Base-by-base conservation (phyloP, 2,113 vertebrate species). In the Ceratotherium simum region DNA sequence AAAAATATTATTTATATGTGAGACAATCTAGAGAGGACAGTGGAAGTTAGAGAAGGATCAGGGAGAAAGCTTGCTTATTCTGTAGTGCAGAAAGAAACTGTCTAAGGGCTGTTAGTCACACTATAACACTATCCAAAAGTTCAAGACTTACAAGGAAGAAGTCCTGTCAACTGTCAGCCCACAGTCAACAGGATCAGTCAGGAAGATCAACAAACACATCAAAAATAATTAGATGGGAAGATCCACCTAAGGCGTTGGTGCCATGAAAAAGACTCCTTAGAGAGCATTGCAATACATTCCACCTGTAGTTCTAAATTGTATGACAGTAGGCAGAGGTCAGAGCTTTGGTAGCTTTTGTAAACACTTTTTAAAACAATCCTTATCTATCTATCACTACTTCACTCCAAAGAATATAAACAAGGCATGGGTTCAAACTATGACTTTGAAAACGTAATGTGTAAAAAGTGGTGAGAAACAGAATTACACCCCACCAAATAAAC, bases 281-380 rank as follows among this genome's bases (percentile, higher is more conserved):
- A 78, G 95, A 81, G 4, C 14, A 51, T 3, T 51, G 60, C 1
- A 31, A 69, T 23, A 48, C 6, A 70, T 48, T 73, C 76, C 21
- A 54, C 36, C 27, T 51, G 3, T 33, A 75, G 27, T 86, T 84
- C 4, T 48, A 96, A 83, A 82, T 4, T 36, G 0, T 10, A 48
- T 9, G 33, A 56, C 18, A 76, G 36, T 39, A 86, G 72, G 6
- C 29, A 64, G 14, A 91, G n/a, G 8, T 78, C n/a, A 58, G 0
- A 54, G 65, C 29, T 65, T 54, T 46, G 39, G 54, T 48, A 94
- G 14, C 4, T 48, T 94, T n/a, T 31, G 33, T 31, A 39, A 88
- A 95, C 42, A 67, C 36, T 75, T 91, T 95, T 95, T 36, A 79
- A 78, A 90, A 70, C 29, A 83, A 80, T n/a, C 21, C 18, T 89